phyloP scores from a whole-genome alignment of 2,113 vertebrate species.

The Emydocephalus ijimae region DNA sequence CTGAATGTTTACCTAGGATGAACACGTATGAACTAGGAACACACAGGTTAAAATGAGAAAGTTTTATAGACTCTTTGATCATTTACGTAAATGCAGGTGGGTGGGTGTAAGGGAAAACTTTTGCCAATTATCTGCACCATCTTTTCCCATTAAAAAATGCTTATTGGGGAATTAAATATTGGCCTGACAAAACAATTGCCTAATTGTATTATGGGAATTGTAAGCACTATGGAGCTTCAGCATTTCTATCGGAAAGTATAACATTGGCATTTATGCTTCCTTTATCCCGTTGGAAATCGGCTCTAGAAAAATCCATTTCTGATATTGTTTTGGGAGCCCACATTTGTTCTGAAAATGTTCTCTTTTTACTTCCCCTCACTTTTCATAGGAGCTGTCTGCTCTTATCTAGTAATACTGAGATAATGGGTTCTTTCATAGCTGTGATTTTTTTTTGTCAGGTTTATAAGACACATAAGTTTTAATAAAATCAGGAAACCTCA shows the following conservation, averaged over 20 bases:
- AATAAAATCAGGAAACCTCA: background rate
- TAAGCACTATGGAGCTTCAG: background rate
- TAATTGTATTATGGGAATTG: background rate
- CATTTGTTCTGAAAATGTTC: background rate
- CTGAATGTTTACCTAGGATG: background rate
- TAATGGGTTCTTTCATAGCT: background rate
- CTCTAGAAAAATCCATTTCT: background rate
- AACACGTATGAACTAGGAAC: background rate
- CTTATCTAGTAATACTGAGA: background rate
- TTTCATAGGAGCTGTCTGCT: background rate
- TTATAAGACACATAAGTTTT: background rate
- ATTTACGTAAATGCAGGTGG: too few relatives aligned
- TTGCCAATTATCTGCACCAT: too few relatives aligned
- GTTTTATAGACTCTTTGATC: too few relatives aligned
- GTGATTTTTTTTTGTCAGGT: background rate
- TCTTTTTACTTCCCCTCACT: background rate
- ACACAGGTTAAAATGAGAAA: background rate
- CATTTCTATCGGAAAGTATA: background rate
- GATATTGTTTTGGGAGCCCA: background rate
- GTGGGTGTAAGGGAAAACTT: too few relatives aligned
- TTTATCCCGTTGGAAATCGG: background rate
- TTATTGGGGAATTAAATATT: background rate
- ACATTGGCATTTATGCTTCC: background rate
- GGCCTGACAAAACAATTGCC: background rate
- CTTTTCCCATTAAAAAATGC: too few relatives aligned